These are phyloP conservation scores for Microplitis manilae DNA, from an alignment of 2,888 invertebrate species.

Conservation along the genomic window DNA sequence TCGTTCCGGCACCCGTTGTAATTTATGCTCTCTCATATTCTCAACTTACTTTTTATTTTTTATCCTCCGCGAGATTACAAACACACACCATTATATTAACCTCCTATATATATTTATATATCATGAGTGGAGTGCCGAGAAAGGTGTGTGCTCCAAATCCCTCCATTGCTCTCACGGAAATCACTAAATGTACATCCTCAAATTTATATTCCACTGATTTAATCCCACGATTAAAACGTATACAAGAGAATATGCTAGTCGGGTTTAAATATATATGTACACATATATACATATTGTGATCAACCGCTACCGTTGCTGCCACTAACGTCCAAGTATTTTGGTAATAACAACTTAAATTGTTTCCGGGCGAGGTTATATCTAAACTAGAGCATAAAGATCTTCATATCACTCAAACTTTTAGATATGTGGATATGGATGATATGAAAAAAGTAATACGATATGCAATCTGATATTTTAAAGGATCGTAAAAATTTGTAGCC, in stretches of 20 bases:
- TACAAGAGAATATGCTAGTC: constrained; percentile 10
- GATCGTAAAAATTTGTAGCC: background rate
- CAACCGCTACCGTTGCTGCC: too few relatives aligned
- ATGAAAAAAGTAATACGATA: background rate
- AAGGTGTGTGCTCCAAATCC: constrained; percentile 31
- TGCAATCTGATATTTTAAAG: background rate
- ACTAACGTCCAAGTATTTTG: too few relatives aligned
- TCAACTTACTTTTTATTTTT: constrained; percentile 15
- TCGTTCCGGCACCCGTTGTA: constrained; percentile 56
- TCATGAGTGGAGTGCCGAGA: constrained; percentile 11
- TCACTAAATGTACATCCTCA: constrained; percentile 25
- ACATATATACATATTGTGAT: too few relatives aligned
- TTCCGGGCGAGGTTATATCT: too few relatives aligned
- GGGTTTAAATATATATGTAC: background rate
- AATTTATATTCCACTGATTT: constrained; percentile 40
- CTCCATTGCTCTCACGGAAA: constrained; percentile 28
- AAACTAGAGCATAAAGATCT: too few relatives aligned
- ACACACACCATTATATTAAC: background rate
- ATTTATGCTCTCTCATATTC: constrained; percentile 68
- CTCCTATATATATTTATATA: constrained; percentile 22
- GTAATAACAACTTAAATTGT: too few relatives aligned
- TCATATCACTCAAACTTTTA: too few relatives aligned
- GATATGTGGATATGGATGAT: too few relatives aligned
- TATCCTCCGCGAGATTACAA: background rate
- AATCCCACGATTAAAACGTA: constrained; percentile 42